Percentiles rank a stretch among this genome's conserved stretches.
phyloP scores from a whole-genome alignment of 2,888 invertebrate species.

The Spilarctia lutea region DNA sequence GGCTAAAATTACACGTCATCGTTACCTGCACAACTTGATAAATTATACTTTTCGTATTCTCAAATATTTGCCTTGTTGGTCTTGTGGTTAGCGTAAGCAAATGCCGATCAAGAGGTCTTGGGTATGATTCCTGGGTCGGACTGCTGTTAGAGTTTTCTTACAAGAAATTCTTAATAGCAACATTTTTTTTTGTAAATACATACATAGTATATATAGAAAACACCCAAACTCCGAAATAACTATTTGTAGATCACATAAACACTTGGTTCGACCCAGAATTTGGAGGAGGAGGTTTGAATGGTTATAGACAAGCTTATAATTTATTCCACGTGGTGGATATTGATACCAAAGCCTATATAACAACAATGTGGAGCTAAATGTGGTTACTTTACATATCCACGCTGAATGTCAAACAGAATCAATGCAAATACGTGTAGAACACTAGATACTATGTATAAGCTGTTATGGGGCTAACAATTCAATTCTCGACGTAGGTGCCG shows the following conservation, averaged over 20 bases:
- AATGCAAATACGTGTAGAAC: neutral
- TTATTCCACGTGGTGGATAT: constrained; percentile 2
- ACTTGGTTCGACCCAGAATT: too few species aligned
- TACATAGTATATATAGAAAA: too few species aligned
- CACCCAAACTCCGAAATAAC: too few species aligned
- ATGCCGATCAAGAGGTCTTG: too few species aligned
- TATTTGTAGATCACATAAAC: too few species aligned
- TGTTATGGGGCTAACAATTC: neutral
- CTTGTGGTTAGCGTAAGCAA: too few species aligned
- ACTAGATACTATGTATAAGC: neutral
- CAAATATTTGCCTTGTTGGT: too few species aligned
- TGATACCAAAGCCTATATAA: neutral
- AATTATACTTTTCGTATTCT: neutral
- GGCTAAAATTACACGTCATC: constrained; percentile 22
- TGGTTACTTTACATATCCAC: constrained; percentile 17
- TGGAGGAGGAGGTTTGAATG: too few species aligned
- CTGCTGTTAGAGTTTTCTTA: too few species aligned
- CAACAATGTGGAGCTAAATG: constrained; percentile 18
- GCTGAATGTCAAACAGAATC: constrained; percentile 12
- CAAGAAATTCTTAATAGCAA: too few species aligned
- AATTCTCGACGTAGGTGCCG: neutral
- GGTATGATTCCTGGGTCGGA: too few species aligned
- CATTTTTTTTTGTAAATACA: too few species aligned
- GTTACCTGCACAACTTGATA: constrained; percentile 25
- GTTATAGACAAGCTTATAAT: neutral